These are phyloP conservation scores for Drosophila guanche DNA, from an alignment of 1,140 invertebrate species.

Conservation along the genomic window DNA sequence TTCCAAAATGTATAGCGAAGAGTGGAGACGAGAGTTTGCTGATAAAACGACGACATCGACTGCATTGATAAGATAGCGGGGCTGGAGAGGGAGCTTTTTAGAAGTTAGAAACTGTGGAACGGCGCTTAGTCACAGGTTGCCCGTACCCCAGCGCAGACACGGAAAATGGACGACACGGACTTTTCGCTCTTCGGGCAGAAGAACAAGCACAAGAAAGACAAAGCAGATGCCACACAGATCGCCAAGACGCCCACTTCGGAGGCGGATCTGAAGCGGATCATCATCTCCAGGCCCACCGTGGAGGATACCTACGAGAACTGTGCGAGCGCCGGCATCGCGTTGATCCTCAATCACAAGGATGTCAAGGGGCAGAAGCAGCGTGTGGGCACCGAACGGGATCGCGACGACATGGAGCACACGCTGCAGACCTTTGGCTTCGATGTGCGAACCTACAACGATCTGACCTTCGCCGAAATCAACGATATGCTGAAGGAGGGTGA, in stretches of 20 bases:
- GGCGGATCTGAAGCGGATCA: conserved; percentile 54
- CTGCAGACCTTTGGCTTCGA: conserved; percentile 86
- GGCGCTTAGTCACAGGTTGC: conserved; percentile 55
- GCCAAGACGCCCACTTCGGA: conserved; percentile 66
- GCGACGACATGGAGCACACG: conserved; percentile 70
- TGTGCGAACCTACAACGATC: conserved; percentile 85
- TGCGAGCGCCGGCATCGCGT: conserved; percentile 86
- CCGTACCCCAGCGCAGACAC: conserved; percentile 4
- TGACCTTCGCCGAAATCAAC: conserved; percentile 84
- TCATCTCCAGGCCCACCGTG: conserved; percentile 70
- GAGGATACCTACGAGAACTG: conserved; percentile 86
- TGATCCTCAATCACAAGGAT: conserved; percentile 90
- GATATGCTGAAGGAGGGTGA: conserved; percentile 84
- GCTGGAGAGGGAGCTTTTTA: conserved; percentile 39
- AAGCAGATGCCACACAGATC: conserved; percentile 69
- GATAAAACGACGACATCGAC: conserved; percentile 18
- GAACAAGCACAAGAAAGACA: conserved; percentile 76
- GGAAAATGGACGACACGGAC: conserved; percentile 74
- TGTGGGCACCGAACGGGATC: conserved; percentile 84
- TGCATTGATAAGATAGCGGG: conserved; percentile 53
- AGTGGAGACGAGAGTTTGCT: no score
- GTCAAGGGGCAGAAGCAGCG: conserved; percentile 84
- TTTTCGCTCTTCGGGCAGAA: conserved; percentile 68
- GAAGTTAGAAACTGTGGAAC: conserved; percentile 14
- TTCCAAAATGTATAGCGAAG: no score